A percentile compares a stretch with the other conserved stretches of the same genome.
phyloP scores from a whole-genome alignment of 2,797 vertebrate species.

The Sebastes dallii region DNA sequence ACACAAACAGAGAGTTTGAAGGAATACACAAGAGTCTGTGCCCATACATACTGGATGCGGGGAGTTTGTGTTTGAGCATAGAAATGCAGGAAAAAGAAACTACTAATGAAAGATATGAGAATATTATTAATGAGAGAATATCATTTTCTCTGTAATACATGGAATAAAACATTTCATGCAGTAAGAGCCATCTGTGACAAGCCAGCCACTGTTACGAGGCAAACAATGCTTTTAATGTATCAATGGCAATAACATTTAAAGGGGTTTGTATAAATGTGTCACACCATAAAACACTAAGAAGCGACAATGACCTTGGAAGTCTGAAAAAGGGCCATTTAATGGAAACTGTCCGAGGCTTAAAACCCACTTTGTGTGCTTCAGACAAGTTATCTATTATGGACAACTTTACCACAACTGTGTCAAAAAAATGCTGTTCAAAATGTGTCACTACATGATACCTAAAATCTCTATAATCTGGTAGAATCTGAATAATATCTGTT shows the following conservation, averaged over 20 bases:
- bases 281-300: neutral
- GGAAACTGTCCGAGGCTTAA: neutral
- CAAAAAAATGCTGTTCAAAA: neutral
- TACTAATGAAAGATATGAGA: neutral
- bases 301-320: neutral
- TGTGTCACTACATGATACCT: neutral
- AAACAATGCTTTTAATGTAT: neutral
- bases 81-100: neutral
- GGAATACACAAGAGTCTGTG: neutral
- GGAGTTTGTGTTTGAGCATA: neutral
- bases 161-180: neutral
- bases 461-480: neutral
- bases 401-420: neutral
- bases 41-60: neutral
- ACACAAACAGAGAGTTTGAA: neutral
- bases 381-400: neutral
- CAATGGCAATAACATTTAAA: neutral
- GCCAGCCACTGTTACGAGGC: neutral
- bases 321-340: neutral
- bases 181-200: neutral
- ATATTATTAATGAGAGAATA: neutral
- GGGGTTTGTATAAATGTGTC: neutral
- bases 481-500: neutral
- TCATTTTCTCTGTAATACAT: neutral
- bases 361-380: neutral